Base-by-base conservation (phyloP, 1,140 invertebrate species). In the Microplitis mediator region DNA sequence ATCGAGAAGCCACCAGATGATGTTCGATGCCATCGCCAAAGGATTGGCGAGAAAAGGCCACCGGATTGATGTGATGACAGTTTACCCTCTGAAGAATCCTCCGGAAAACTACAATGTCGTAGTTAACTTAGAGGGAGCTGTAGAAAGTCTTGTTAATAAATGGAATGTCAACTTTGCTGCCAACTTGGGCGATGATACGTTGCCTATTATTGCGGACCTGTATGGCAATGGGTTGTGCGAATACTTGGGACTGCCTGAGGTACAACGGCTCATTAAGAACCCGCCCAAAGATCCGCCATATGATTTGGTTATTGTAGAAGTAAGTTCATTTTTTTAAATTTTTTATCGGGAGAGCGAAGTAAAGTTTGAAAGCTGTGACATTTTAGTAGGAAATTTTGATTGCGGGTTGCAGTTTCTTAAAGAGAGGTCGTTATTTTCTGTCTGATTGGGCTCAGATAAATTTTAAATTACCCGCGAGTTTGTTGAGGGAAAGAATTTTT, bases 11-110 rank as follows among this genome's bases (percentile, higher is more conserved):
- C 88, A 90, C 78, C 85, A 87, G 72, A 78, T 86, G 36, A 81
- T 88, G 32, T 87, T 87, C 71, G 76, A 84, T 68, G 80, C 86
- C 13, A 31, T 90, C 3, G 83, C 82, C 11, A 78, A 81, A 70
- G 86, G 84, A 61, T 76, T 91, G 34, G 82, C 80, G 0, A 84
- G 80, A 39, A 77, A 83, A 60, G 89, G 88, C 9, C 89, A 90
- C 76, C 80, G 88, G 71, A 78, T 90, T 0, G 82, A 84, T 1
- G 80, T 82, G 0, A 74, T 82, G 45, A 83, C 79, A 0, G 77
- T 81, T 70, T 81, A 70, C 74, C 80, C 80, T 2, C 35, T 79
- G 5, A 74, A 77, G 69, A 80, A 78, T 65, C 76, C 80, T 5
- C 72, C 83, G 0, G 85, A 87, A 61, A 82, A 83, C 75, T 81